phyloP scores from a whole-genome alignment of 2,113 vertebrate species.

The Myxocyprinus asiaticus region DNA sequence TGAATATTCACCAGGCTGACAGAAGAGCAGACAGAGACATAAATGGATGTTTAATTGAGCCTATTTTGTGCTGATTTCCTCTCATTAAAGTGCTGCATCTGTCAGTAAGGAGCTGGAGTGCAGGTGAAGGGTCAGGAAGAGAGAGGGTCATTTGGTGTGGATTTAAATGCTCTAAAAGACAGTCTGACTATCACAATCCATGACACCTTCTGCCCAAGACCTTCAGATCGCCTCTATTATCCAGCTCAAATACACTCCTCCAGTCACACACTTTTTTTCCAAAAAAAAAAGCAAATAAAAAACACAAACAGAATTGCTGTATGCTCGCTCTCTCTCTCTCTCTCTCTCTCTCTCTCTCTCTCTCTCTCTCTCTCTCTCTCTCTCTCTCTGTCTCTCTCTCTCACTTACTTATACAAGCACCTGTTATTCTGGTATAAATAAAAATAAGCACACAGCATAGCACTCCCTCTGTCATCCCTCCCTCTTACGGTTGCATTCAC shows the following conservation, averaged over 20 bases:
- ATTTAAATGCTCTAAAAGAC: conserved; percentile 50
- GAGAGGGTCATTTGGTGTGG: conserved; percentile 26
- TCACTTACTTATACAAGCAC: conserved; percentile 12
- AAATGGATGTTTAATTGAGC: conserved; percentile 68
- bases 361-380: too few relatives aligned
- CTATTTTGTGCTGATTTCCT: conserved; percentile 69
- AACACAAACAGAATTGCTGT: conserved; percentile 9
- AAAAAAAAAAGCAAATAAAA: too few relatives aligned
- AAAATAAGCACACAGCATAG: too few relatives aligned
- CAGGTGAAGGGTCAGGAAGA: conserved; percentile 57
- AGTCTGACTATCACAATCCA: conserved; percentile 53
- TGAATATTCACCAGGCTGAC: neutral
- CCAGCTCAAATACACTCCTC: conserved; percentile 42
- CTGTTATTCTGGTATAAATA: too few relatives aligned
- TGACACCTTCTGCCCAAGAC: conserved; percentile 53
- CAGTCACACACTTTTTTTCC: neutral
- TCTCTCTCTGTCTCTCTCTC: neutral
- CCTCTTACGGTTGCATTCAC: too few relatives aligned
- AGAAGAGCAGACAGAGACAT: conserved; percentile 47
- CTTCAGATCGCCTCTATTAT: conserved; percentile 56
- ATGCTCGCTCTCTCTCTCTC: neutral
- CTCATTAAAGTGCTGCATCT: conserved; percentile 64
- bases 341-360: neutral
- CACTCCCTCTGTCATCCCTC: too few relatives aligned
- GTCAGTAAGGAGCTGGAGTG: conserved; percentile 58